These are phyloP conservation scores for Isichthys henryi DNA, from an alignment of 2,113 vertebrate species.

Conservation along the genomic window DNA sequence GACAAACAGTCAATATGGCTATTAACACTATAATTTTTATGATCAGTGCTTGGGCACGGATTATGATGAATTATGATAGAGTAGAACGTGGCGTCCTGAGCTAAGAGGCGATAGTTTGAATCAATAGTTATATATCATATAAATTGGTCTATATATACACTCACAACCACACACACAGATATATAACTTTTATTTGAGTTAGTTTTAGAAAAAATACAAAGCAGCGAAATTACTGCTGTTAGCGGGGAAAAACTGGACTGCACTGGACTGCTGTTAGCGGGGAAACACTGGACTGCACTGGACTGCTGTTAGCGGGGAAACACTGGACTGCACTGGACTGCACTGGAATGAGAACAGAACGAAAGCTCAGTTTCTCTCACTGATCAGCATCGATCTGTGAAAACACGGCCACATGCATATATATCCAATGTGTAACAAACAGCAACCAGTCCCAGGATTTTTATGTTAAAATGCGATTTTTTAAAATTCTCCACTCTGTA, in stretches of 20 bases:
- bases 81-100: too few relatives aligned
- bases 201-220: not conserved
- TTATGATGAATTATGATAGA: not conserved
- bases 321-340: not conserved
- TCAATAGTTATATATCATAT: not conserved
- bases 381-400: not conserved
- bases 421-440: not conserved
- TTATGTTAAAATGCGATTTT: not conserved
- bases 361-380: not conserved
- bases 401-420: not conserved
- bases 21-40: not conserved
- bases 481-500: not conserved
- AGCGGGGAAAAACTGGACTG: not conserved
- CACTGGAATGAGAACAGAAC: not conserved
- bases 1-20: not conserved
- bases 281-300: not conserved
- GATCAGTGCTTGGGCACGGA: not conserved
- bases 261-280: too few relatives aligned
- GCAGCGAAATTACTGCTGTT: not conserved
- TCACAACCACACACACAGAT: too few relatives aligned
- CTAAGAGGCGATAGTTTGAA: not conserved
- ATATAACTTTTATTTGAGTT: not conserved
- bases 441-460: not conserved
- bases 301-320: not conserved
- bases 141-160: not conserved